These are phyloP conservation scores for Microctonus brassicae DNA, from an alignment of 2,888 invertebrate species.

Conservation along the genomic window DNA sequence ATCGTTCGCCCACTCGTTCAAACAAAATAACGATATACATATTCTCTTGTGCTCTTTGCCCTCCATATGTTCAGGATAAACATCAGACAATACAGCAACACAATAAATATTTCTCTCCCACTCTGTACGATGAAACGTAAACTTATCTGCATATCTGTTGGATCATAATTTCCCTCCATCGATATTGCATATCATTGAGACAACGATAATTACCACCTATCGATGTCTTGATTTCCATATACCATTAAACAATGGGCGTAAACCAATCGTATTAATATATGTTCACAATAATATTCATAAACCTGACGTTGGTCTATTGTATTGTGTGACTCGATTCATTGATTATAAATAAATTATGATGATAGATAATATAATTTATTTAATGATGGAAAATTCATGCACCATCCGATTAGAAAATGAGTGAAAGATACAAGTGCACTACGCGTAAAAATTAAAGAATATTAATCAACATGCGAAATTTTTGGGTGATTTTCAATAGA, in stretches of 20 bases:
- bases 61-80: conserved; percentile 15
- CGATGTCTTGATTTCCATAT: conserved; percentile 7
- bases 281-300: neutral
- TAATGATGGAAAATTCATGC: conserved; percentile 10
- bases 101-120: neutral
- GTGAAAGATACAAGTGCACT: too few relatives aligned
- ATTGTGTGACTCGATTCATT: neutral
- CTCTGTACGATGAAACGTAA: neutral
- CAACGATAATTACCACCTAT: conserved; percentile 35
- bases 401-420: conserved; percentile 5
- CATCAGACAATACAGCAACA: conserved; percentile 5
- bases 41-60: conserved; percentile 20
- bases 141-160: conserved; percentile 24
- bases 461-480: too few relatives aligned
- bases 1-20: conserved; percentile 32
- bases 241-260: conserved; percentile 21
- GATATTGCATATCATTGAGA: conserved; percentile 19
- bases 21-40: neutral
- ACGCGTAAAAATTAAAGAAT: too few relatives aligned
- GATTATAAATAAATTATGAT: too few relatives aligned
- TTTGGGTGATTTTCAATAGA: too few relatives aligned
- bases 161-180: conserved; percentile 22
- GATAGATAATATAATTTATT: too few relatives aligned
- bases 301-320: too few relatives aligned
- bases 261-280: neutral